Percentiles rank a stretch among this genome's conserved stretches.
phyloP scores from a whole-genome alignment of 2,888 invertebrate species.

The Plagodis pulveraria region DNA sequence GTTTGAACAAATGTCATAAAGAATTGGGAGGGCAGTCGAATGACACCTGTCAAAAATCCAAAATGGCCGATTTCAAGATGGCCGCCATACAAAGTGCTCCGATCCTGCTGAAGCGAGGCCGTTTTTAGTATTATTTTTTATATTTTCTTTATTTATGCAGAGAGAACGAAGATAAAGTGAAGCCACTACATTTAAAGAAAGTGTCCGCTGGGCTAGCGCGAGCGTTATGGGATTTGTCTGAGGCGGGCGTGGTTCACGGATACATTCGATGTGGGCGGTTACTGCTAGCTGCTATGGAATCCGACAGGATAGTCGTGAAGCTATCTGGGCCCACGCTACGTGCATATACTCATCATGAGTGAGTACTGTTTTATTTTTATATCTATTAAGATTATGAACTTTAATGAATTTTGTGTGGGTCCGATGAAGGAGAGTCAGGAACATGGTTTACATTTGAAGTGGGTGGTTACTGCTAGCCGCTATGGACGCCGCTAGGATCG shows the following conservation, averaged over 20 bases:
- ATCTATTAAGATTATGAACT: background rate
- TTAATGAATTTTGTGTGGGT: no score
- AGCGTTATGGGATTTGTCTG: slow-evolving; percentile 94
- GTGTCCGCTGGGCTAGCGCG: slow-evolving; percentile 92
- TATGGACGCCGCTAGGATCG: slow-evolving; percentile 87
- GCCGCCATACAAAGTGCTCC: no score
- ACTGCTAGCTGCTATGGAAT: slow-evolving; percentile 90
- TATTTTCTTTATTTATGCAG: slow-evolving; percentile 45
- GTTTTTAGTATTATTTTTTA: no score
- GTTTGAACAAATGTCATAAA: no score
- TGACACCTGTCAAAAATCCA: no score
- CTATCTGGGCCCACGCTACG: slow-evolving; percentile 93
- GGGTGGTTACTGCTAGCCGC: slow-evolving; percentile 43
- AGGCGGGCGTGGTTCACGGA: slow-evolving; percentile 93
- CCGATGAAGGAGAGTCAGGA: no score
- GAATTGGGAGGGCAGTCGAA: no score
- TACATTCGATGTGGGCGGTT: slow-evolving; percentile 93
- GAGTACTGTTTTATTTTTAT: slow-evolving; percentile 57
- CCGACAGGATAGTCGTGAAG: slow-evolving; percentile 89
- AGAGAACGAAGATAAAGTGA: slow-evolving; percentile 76
- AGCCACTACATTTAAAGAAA: slow-evolving; percentile 91
- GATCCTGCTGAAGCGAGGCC: no score
- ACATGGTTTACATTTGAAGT: no score
- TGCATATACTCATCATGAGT: slow-evolving; percentile 87
- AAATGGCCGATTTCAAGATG: no score